Base-by-base conservation (phyloP, 1,140 invertebrate genomes). In the Zophobas morio region DNA sequence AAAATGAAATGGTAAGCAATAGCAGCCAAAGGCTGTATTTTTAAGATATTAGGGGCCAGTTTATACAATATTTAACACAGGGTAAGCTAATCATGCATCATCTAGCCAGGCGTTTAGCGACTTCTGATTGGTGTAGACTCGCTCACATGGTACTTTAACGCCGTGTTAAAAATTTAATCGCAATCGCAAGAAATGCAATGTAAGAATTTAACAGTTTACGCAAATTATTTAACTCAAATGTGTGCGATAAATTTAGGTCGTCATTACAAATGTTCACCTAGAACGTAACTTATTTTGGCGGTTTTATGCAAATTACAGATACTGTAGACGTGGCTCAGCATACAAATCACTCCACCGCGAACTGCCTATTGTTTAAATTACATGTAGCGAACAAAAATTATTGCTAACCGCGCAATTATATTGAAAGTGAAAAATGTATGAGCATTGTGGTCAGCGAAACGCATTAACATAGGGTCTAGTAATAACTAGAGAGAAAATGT, bases 361-460 rank as follows among this genome's bases (percentile, higher is more conserved):
- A 51, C 32, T n/a, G 6, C n/a, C 51, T 35, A 72, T 72, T 72
- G 70, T 72, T 72, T 72, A 51, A 72, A 72, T 72, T 54, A 72
- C 70, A 72, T 49, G 5, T 46, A 51, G 46, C 70, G 70, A 72
- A 72, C 70, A 72, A 72, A 72, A 72, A 72, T 72, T 72, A 72
- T 72, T 72, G 46, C 47, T 5, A 35, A 8, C 8, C 35, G 70
- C 4, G 37, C 46, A 47, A 6, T 72, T 51, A 51, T 51, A 36
- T 54, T 32, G 47, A 51, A 36, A 3, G 2, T 49, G 35, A 20
- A 72, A 54, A 60, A 40, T 60, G 2, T 51, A 51, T 20, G 20
- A 20, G 20, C 20, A 46, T 46, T 8, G 42, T 46, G 42, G 42
- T 46, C 42, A 46, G 6, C 20, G 20, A 20, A 20, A 20, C 20